phyloP scores from a whole-genome alignment of 2,888 invertebrate species.

The Eurois occulta region DNA sequence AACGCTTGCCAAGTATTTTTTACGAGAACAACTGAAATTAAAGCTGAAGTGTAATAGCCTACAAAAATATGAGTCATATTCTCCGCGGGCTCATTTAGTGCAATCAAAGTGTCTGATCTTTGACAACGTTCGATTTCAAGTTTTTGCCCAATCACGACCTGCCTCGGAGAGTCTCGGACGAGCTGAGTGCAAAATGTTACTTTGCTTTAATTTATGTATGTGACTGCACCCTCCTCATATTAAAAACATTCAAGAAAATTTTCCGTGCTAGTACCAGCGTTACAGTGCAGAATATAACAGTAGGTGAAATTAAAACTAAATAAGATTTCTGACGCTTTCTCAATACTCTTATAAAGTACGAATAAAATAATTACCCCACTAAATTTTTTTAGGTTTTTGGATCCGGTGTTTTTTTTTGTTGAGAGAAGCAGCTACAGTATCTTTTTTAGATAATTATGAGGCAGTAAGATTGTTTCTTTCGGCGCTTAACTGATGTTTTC shows the following conservation, averaged over 20 bases:
- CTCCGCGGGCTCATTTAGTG: slow-evolving; percentile 45
- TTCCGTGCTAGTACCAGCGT: slow-evolving; percentile 45
- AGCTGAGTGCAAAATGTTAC: slow-evolving; percentile 54
- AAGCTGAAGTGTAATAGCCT: slow-evolving; percentile 29
- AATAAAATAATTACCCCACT: background rate
- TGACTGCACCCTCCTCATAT: slow-evolving; percentile 71
- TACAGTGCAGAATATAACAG: slow-evolving; percentile 20
- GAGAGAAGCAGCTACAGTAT: background rate
- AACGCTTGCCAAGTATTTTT: slow-evolving; percentile 57
- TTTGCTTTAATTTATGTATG: slow-evolving; percentile 70
- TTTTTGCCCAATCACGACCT: slow-evolving; percentile 45
- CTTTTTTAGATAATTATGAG: background rate
- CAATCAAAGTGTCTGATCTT: slow-evolving; percentile 52
- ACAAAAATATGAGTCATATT: slow-evolving; percentile 55
- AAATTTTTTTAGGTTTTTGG: background rate
- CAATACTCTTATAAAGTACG: background rate
- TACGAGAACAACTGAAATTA: slow-evolving; percentile 37
- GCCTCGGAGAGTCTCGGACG: slow-evolving; percentile 12
- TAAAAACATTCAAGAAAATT: slow-evolving; percentile 72
- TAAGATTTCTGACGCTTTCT: background rate
- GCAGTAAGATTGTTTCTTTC: background rate
- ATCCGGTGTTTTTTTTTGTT: background rate
- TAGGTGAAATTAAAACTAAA: background rate
- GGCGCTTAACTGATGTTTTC: background rate
- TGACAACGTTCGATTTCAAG: slow-evolving; percentile 52